These are phyloP conservation scores for Fabriciana adippe DNA, from an alignment of 2,888 invertebrate species.

Conservation along the genomic window DNA sequence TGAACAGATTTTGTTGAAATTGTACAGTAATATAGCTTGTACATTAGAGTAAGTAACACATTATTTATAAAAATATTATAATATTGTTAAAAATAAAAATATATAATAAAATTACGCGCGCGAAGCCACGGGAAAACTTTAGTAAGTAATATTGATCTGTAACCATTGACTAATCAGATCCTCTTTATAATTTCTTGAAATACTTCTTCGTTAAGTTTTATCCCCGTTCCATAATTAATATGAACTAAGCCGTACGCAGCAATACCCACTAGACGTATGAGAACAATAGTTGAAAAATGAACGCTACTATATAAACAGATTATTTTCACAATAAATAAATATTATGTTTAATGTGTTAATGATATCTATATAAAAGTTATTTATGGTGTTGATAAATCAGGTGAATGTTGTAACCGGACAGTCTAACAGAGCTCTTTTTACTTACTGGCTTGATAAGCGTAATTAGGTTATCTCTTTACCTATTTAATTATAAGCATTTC, in stretches of 20 bases:
- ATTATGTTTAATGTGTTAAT: neutral
- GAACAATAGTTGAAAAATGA: slow-evolving; percentile 17
- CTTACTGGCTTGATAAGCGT: slow-evolving; percentile 61
- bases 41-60: no score
- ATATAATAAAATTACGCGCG: no score
- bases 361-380: slow-evolving; percentile 3
- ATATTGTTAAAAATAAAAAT: no score
- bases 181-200: neutral
- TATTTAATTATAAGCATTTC: slow-evolving; percentile 49
- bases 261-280: neutral
- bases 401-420: slow-evolving; percentile 51
- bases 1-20: no score
- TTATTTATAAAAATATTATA: no score
- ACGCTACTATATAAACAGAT: slow-evolving; percentile 14
- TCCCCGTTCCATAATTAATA: slow-evolving; percentile 8
- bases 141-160: no score
- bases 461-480: slow-evolving; percentile 69
- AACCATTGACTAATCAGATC: slow-evolving; percentile 1
- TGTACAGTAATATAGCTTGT: no score
- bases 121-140: no score
- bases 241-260: slow-evolving; percentile 13
- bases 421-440: slow-evolving; percentile 57
- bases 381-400: slow-evolving; percentile 45
- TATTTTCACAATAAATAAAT: slow-evolving; percentile 1
- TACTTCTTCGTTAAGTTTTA: slow-evolving; percentile 4